phyloP scores from a whole-genome alignment of 2,797 vertebrate genomes.

The Chanos chanos region DNA sequence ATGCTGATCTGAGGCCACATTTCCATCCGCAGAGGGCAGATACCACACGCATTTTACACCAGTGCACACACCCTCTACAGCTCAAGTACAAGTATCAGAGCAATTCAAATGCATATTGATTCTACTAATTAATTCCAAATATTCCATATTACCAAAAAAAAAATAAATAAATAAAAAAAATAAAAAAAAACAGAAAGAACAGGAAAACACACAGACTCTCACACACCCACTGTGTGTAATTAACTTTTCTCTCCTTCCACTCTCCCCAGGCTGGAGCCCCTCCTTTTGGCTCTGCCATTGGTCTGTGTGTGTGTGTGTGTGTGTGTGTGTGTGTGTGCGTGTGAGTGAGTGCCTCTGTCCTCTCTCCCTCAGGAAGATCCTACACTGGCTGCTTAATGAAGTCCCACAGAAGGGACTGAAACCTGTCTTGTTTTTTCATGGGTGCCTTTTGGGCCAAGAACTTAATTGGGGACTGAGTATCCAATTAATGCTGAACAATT shows the following conservation, averaged over 20 bases:
- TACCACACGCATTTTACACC: conserved; percentile 25
- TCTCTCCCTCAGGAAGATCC: conserved; percentile 57
- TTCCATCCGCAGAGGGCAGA: conserved; percentile 32
- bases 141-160: conserved; percentile 31
- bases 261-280: conserved; percentile 22
- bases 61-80: conserved; percentile 1
- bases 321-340: conserved; percentile 5
- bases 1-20: conserved; percentile 12
- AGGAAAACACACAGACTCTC: neutral
- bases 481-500: conserved; percentile 77
- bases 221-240: conserved; percentile 41
- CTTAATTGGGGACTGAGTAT: conserved; percentile 86
- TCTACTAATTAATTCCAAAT: conserved; percentile 51
- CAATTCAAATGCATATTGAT: conserved; percentile 47
- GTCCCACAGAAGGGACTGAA: conserved; percentile 63
- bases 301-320: conserved; percentile 34
- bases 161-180: too few relatives aligned
- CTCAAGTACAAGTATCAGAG: conserved; percentile 22
- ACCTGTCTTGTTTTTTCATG: conserved; percentile 67
- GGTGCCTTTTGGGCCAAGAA: conserved; percentile 75
- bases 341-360: conserved; percentile 42
- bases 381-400: conserved; percentile 65
- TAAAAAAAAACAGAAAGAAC: conserved; percentile 12
- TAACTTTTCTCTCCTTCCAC: conserved; percentile 40
- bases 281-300: conserved; percentile 36